Evolutionary conservation across 2,113 vertebrate species (phyloP).

Genomic region (Chloropsis hardwickii): DNA sequence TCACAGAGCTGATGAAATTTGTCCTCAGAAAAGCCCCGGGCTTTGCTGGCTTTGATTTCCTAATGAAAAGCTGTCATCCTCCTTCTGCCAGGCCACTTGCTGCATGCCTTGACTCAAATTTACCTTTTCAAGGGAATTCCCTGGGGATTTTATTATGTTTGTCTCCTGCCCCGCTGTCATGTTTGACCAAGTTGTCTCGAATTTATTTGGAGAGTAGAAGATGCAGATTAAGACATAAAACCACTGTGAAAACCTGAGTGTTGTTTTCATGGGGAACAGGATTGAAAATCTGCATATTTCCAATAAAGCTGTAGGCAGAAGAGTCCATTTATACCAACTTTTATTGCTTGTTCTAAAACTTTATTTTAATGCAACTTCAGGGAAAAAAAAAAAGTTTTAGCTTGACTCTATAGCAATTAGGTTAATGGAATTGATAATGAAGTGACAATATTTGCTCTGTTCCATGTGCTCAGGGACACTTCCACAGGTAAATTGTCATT

Average conservation of each 20-base stretch:
- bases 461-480: neutral
- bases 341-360: neutral
- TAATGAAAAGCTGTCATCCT: neutral
- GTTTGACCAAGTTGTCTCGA: neutral
- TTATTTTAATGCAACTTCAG: neutral
- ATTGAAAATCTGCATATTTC: neutral
- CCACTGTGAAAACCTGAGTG: neutral
- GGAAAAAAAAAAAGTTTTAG: neutral
- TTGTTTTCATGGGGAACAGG: neutral
- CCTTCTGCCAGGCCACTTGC: neutral
- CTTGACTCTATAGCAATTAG: neutral
- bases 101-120: neutral
- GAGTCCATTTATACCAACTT: neutral
- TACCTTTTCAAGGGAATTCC: neutral
- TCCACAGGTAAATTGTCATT: neutral
- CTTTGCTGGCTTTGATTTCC: neutral
- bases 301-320: neutral
- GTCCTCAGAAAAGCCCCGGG: neutral
- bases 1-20: neutral
- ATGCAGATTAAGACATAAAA: neutral
- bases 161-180: neutral
- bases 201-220: neutral
- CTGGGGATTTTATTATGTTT: neutral
- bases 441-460: neutral
- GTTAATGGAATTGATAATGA: neutral